Evolutionary conservation across 2,888 invertebrate genomes (phyloP), one percentile per base, ranked within the genome.

Genomic region (Dastarcus helophoroides): DNA sequence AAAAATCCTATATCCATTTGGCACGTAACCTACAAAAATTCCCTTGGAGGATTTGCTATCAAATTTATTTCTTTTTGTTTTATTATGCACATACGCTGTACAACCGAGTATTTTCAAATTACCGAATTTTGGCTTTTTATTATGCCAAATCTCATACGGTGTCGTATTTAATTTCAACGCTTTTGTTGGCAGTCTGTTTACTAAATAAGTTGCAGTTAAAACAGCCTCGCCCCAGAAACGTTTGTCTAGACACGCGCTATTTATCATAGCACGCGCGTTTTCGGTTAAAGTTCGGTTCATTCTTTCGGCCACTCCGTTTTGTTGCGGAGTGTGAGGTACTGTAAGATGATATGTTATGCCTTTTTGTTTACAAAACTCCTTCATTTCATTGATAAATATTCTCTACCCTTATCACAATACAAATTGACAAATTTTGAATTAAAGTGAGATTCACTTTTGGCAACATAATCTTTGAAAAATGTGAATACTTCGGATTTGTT

Each of bases 251-350:
- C 47, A 40, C 3, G 50, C 46, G 19, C 51, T 40, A 31, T 36
- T 35, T 32, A 58, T n/a, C 41, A 55, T 41, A 17, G 50, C 36
- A 22, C 53, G 46, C 29, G 51, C 50, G 36, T 46, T 55, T 40
- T 57, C 54, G 4, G 50, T 48, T 24, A 58, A 41, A 6, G 50
- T 53, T 38, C 56, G 35, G 9, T 43, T 43, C 54, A 58, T 56
- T 3, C 56, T 38, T 36, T 58, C 56, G 6, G 54, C 37, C 8
- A 54, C 47, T 31, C 52, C 53, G 47, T 56, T 57, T 35, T 43
- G 42, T 41, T 56, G 51, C 29, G 54, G 57, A 10, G 55, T 55
- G 29, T 46, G 37, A 29, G 57, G 53, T 32, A 58, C 50, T 32
- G 56, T 56, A 23, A 53, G 47, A 46, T 56, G 48, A 41, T 46